Evolutionary conservation across 1,140 invertebrate species (phyloP).

Genomic region (Melitaea cinxia): DNA sequence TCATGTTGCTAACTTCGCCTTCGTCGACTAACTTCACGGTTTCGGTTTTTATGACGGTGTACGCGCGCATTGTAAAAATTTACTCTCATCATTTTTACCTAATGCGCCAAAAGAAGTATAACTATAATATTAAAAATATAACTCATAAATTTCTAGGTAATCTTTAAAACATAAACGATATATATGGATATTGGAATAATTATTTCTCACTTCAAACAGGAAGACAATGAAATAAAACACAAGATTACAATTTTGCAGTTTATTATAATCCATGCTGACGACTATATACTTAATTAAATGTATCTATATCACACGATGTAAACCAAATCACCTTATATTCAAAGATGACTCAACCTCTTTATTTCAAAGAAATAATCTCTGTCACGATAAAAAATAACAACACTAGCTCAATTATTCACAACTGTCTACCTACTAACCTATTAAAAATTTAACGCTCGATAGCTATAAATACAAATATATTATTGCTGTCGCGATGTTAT

Average conservation of each 20-base stretch:
- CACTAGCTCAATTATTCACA: conserved; percentile 77
- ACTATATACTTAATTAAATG: conserved; percentile 77
- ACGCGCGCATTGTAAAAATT: too few relatives aligned
- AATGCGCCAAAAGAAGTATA: too few relatives aligned
- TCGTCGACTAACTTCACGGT: too few relatives aligned
- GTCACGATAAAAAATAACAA: conserved; percentile 76
- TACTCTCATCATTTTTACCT: too few relatives aligned
- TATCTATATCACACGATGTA: conserved; percentile 79
- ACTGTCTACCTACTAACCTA: conserved; percentile 74
- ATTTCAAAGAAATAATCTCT: conserved; percentile 61
- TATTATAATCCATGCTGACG: conserved; percentile 77
- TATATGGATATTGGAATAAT: too few relatives aligned
- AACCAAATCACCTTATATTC: conserved; percentile 46
- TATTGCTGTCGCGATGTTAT: conserved; percentile 79
- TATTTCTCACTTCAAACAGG: too few relatives aligned
- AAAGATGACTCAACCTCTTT: conserved; percentile 22
- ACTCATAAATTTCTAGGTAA: too few relatives aligned
- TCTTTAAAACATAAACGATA: too few relatives aligned
- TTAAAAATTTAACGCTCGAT: conserved; percentile 80
- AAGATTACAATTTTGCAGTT: conserved; percentile 64
- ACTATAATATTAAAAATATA: too few relatives aligned
- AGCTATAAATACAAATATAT: conserved; percentile 81
- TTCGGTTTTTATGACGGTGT: too few relatives aligned
- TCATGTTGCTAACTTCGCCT: too few relatives aligned
- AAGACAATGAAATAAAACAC: conserved; percentile 38